Evolutionary conservation across 2,888 invertebrate genomes (phyloP).

Genomic region (Rhimphoctona megacephalus): DNA sequence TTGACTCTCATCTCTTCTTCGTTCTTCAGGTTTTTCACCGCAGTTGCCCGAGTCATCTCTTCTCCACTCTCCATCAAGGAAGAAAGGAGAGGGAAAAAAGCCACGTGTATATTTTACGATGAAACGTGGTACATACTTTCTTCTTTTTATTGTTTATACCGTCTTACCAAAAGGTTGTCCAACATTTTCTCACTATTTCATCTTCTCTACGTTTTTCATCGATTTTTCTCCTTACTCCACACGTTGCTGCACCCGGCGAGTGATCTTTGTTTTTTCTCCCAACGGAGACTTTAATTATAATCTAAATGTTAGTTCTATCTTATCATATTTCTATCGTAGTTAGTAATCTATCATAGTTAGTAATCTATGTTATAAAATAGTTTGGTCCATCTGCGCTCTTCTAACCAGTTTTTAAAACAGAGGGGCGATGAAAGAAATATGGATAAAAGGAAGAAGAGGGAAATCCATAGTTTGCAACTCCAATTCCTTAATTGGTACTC

Average conservation of each 20-base stretch:
- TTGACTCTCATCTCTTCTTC: constrained; percentile 43
- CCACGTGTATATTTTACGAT: constrained; percentile 59
- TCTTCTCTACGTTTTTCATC: constrained; percentile 68
- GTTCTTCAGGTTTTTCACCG: constrained; percentile 55
- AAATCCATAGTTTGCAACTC: constrained; percentile 1
- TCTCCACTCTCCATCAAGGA: constrained; percentile 14
- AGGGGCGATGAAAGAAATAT: not conserved
- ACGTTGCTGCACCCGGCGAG: constrained; percentile 69
- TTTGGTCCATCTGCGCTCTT: constrained; percentile 8
- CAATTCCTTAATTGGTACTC: constrained; percentile 23
- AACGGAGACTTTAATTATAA: constrained; percentile 79
- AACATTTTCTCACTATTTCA: constrained; percentile 55
- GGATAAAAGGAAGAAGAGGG: not conserved
- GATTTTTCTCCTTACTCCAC: constrained; percentile 65
- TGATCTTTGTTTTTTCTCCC: constrained; percentile 8
- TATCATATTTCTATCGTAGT: too few species aligned
- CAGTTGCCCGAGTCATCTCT: constrained; percentile 43
- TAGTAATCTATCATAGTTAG: too few species aligned
- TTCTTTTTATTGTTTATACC: constrained; percentile 45
- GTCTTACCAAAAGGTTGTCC: constrained; percentile 34
- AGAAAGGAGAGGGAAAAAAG: constrained; percentile 39
- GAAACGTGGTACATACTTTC: constrained; percentile 47
- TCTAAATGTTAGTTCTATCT: constrained; percentile 81
- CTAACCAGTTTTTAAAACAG: constrained; percentile 43
- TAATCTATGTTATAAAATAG: constrained; percentile 81